Base-by-base conservation (phyloP, 2,888 invertebrate genomes). In the Nemoura dubitans region DNA sequence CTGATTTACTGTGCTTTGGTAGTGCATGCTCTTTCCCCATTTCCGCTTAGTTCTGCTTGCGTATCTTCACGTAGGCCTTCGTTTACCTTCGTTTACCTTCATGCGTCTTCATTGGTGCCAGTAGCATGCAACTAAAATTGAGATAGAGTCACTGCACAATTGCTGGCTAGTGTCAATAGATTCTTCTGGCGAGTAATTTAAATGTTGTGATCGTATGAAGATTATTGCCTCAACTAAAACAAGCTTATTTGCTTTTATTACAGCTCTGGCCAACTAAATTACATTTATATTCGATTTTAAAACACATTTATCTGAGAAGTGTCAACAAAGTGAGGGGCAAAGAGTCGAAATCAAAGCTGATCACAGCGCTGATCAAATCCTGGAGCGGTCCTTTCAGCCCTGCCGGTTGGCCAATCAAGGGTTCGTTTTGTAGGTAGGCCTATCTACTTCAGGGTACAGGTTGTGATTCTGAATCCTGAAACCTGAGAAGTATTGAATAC, bases 241-340 rank as follows among this genome's bases (percentile, higher is more conserved):
- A 81, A 81, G 26, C 29, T 16, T n/a, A 81, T 81, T 30, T 28
- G 28, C 78, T 78, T 81, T 81, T 81, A 27, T 81, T 81, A 81
- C 81, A 81, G 81, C 81, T 81, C 81, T 30, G 30, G 81, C 28
- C 81, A 30, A 81, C 81, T 30, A 81, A 81, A 81, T 16, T 81
- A 29, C 5, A 28, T 78, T 27, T 27, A 78, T 26, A 78, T 78
- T 78, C 28, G 25, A 78, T 25, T 27, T 78, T 78, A 78, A 78
- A 78, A 26, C 10, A 78, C 10, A 25, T 78, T 78, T 78, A 78
- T 78, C 78, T 28, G 28, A 78, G 78, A 27, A 78, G 28, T 78
- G 26, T 26, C 78, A 78, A 27, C 28, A 78, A 28, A 78, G 3
- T 78, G 28, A 10, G 10, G 27, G 7, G 78, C 26, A 78, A 28